Base-by-base conservation (phyloP, 2,888 invertebrate genomes). In the Hydroisotoma schaefferi region DNA sequence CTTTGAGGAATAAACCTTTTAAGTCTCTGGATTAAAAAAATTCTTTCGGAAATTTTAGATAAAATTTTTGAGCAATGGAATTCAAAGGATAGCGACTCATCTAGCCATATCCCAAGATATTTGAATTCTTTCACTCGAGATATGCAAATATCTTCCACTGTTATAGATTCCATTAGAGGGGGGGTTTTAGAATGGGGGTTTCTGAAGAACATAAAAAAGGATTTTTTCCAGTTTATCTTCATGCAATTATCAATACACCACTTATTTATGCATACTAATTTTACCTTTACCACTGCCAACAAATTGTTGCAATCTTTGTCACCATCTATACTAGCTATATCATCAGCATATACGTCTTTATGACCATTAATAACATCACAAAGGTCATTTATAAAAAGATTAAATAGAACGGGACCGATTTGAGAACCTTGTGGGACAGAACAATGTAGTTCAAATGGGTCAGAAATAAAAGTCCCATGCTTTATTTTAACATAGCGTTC, bases 401-500 rank as follows among this genome's bases (percentile, higher is more conserved):
- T 43, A 18, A 43, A 43, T 15, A 43, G 43, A 15, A 43, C 20
- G 18, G 43, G 43, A 6, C 43, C 43, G 6, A 43, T 43, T 6
- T 6, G 6, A n/a, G 43, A 43, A 43, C 43, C 43, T 43, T 43
- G 43, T 15, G 43, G 43, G 8, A 43, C 43, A 20, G 43, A 43
- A 15, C 12, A 10, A 6, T 8, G 18, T 6, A 43, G 43, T 15
- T 10, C n/a, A 43, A 15, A 18, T 6, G 43, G 18, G 18, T 43
- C 43, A 43, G 43, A 43, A 6, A 43, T 18, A 18, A 43, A 43
- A 43, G 18, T 18, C 18, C 43, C 43, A 6, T 15, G 12, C 18
- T 43, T 10, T 15, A 43, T n/a, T 43, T 43, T 43, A 18, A 43
- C 18, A 43, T 6, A 6, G 6, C 43, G 10, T 43, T 43, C 43